A percentile compares a stretch with the other conserved stretches of the same genome.
phyloP scores from a whole-genome alignment of 2,888 invertebrate species.

The Listrodromus nycthemerus region DNA sequence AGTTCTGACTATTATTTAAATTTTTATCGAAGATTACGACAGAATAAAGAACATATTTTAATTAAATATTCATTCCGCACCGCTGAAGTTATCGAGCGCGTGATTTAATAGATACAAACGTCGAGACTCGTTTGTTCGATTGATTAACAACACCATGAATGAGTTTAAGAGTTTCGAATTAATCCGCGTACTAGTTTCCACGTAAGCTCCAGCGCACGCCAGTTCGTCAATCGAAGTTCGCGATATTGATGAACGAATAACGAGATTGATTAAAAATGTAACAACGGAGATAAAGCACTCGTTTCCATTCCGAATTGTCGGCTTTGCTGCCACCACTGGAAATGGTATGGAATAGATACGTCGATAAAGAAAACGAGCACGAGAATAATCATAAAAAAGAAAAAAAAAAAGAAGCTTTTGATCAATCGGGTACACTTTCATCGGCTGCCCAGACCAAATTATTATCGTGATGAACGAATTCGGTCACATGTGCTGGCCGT shows the following conservation, averaged over 20 bases:
- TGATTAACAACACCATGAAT: background rate
- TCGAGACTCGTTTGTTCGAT: background rate
- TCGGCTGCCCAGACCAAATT: constrained; percentile 25
- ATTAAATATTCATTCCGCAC: background rate
- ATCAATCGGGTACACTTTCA: constrained; percentile 50
- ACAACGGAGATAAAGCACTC: background rate
- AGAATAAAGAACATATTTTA: background rate
- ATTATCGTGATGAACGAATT: constrained; percentile 34
- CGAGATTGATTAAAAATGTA: constrained; percentile 51
- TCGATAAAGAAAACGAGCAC: background rate
- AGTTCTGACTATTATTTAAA: no score
- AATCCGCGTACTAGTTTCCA: constrained; percentile 10
- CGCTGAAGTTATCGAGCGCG: background rate
- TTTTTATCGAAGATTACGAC: no score
- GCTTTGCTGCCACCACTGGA: background rate
- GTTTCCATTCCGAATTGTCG: constrained; percentile 2
- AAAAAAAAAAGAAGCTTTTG: constrained; percentile 33
- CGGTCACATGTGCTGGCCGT: constrained; percentile 28
- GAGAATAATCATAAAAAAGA: constrained; percentile 44
- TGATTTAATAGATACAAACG: background rate
- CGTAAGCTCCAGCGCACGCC: background rate
- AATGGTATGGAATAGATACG: constrained; percentile 17
- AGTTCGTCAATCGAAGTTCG: constrained; percentile 10
- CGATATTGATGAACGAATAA: constrained; percentile 29
- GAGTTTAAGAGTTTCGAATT: constrained; percentile 16